Conservation (phyloP, 2,113 vertebrate genomes). For the Nycticorax nycticorax region DNA sequence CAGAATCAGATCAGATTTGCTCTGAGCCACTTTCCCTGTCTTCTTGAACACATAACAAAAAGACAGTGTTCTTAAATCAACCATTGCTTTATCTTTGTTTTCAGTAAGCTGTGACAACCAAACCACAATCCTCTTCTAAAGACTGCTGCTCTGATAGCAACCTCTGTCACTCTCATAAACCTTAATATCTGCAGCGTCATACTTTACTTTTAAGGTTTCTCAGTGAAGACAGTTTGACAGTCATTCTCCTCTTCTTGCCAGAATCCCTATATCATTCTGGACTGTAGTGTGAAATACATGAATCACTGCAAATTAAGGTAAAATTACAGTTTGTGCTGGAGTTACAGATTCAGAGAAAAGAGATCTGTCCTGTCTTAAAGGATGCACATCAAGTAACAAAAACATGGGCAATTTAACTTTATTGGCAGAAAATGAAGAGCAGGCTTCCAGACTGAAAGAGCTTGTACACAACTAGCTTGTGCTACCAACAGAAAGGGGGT, state of each 20-base stretch:
- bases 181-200: slow-evolving; percentile 9
- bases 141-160: slow-evolving; percentile 4
- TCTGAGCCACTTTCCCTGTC: neutral
- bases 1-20: neutral
- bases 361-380: neutral
- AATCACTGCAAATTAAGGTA: slow-evolving; percentile 18
- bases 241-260: neutral
- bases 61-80: neutral
- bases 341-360: neutral
- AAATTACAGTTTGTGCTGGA: neutral
- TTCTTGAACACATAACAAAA: neutral
- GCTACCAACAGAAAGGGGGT: neutral
- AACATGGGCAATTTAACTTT: neutral
- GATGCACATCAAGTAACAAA: neutral
- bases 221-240: slow-evolving; percentile 11
- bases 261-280: neutral
- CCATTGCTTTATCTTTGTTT: neutral
- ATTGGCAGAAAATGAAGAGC: neutral
- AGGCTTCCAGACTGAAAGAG: neutral
- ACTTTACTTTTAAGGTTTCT: slow-evolving; percentile 21
- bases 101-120: neutral
- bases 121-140: slow-evolving; percentile 25
- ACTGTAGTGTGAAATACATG: neutral
- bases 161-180: slow-evolving; percentile 18
- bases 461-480: neutral